These are phyloP conservation scores for Drosophila bipectinata DNA, from an alignment of 1,140 invertebrate genomes.

Conservation along the genomic window DNA sequence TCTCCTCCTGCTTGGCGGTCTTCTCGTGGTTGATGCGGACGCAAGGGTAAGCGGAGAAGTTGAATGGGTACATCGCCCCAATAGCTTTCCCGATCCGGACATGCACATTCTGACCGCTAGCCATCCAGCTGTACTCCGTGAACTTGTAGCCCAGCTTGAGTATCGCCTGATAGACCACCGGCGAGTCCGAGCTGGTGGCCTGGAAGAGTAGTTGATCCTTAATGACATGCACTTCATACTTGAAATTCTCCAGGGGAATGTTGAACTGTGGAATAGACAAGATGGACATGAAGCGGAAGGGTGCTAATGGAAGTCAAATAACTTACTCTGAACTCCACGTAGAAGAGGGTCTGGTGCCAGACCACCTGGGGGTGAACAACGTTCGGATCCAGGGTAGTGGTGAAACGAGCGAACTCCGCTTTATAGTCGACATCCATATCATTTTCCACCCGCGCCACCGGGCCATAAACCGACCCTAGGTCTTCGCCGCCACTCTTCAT, in stretches of 20 bases:
- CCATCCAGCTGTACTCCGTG: background rate
- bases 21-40: constrained; percentile 47
- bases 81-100: constrained; percentile 35
- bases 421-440: too few species aligned
- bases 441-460: too few species aligned
- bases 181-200: background rate
- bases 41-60: constrained; percentile 37
- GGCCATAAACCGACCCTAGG: too few species aligned
- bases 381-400: too few species aligned
- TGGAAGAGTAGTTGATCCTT: constrained; percentile 4
- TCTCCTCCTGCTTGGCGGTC: constrained; percentile 12
- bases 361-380: too few species aligned
- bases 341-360: too few species aligned
- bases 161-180: constrained; percentile 25
- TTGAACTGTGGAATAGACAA: background rate
- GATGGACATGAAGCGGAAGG: too few species aligned
- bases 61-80: constrained; percentile 24
- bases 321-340: too few species aligned
- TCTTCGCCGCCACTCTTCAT: too few species aligned
- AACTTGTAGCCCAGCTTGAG: constrained; percentile 9
- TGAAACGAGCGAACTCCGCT: too few species aligned
- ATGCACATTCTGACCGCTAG: constrained; percentile 46
- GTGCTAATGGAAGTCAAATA: too few species aligned
- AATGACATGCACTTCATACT: constrained; percentile 11
- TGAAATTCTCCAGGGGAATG: constrained; percentile 20